Conservation (phyloP, 2,797 vertebrate species). For the Chelon labrosus region DNA sequence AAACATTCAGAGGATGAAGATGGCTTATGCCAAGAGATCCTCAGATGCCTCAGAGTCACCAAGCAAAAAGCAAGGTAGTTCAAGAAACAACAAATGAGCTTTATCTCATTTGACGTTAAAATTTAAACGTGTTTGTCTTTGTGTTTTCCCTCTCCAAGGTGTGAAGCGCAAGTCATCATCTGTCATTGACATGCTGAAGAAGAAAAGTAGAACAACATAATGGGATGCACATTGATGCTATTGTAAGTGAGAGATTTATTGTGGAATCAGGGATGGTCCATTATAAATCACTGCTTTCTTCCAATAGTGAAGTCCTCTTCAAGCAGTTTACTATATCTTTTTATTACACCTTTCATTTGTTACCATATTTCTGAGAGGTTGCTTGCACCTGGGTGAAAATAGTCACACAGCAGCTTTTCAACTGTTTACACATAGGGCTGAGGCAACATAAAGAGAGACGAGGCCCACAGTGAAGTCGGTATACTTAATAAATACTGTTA, state of each 20-base stretch:
- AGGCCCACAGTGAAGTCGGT: neutral
- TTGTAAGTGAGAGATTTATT: neutral
- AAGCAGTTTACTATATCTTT: neutral
- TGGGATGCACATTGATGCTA: neutral
- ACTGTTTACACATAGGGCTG: too few relatives aligned
- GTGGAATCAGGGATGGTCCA: neutral
- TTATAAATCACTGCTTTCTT: neutral
- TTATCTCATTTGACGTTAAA: neutral
- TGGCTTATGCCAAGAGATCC: constrained; percentile 77
- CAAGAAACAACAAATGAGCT: neutral
- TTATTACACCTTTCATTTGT: neutral
- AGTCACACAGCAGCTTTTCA: too few relatives aligned
- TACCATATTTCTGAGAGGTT: neutral
- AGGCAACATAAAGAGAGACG: too few relatives aligned
- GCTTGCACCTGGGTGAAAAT: neutral
- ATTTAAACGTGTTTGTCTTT: neutral
- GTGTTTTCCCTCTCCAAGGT: constrained; percentile 59
- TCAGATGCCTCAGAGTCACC: constrained; percentile 29
- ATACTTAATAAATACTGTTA: neutral
- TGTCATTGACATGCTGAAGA: constrained; percentile 69
- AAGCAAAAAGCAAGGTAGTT: constrained; percentile 62
- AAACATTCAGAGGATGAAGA: constrained; percentile 85
- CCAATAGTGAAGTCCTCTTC: neutral
- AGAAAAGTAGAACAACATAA: constrained; percentile 59
- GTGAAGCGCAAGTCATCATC: constrained; percentile 71